Conservation (phyloP, 2,113 vertebrate genomes). For the Eudyptes chrysolophus region DNA sequence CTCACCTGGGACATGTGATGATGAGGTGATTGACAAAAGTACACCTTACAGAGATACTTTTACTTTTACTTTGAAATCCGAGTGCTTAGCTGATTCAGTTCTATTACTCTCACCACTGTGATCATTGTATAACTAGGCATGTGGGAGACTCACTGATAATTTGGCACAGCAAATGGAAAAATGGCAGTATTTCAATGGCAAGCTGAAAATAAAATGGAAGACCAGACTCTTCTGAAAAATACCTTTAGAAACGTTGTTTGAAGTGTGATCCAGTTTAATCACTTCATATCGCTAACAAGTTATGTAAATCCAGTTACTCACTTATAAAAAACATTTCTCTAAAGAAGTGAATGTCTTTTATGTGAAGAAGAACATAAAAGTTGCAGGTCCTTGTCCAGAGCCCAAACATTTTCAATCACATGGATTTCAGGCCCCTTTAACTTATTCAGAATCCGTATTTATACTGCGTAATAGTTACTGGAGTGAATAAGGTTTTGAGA, state of each 20-base stretch:
- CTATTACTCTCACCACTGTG: conserved; percentile 68
- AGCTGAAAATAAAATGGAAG: neutral
- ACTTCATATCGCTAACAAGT: neutral
- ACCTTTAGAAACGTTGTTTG: neutral
- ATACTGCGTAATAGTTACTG: neutral
- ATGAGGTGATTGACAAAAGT: conserved; percentile 53
- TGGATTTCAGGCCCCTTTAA: neutral
- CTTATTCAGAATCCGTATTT: neutral
- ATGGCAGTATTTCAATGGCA: neutral
- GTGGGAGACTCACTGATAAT: neutral
- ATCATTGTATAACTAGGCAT: neutral
- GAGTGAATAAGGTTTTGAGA: neutral
- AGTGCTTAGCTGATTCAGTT: conserved; percentile 69
- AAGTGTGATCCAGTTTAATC: neutral
- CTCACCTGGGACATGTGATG: conserved; percentile 63
- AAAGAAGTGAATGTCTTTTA: neutral
- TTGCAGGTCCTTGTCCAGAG: neutral
- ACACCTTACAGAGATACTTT: conserved; percentile 74
- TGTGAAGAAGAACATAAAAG: neutral
- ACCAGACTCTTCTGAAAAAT: neutral
- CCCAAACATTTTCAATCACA: neutral
- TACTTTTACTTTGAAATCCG: conserved; percentile 67
- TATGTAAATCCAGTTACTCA: neutral
- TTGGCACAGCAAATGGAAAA: conserved; percentile 22
- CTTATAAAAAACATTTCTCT: neutral